Evolutionary conservation across 1,140 invertebrate genomes (phyloP), one percentile per base, ranked within the genome.

Genomic region (Drosophila ambigua): DNA sequence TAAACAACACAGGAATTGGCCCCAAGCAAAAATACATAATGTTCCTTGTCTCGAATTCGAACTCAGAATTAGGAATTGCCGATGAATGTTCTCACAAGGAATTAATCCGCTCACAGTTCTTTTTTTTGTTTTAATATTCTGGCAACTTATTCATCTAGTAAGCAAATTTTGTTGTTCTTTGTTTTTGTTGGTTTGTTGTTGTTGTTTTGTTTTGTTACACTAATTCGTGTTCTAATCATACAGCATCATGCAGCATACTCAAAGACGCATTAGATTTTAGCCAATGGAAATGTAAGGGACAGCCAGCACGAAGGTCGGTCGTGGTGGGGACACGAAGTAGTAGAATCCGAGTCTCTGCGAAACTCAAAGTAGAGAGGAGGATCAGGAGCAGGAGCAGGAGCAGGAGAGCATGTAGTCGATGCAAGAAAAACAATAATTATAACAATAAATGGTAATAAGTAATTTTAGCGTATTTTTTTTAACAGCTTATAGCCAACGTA

Each of bases 381-480:
- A 16, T 43, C 41, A 50, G 31, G 43, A 16, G 64, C 35, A 26
- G 15, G 7, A 35, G 24, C n/a, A 35, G 23, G n/a, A 57, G n/a
- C 39, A 51, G 50, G 35, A 24, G 7, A 52, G 35, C 35, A 39
- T 35, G 9, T 35, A 62, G 46, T 61, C 41, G 55, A 72, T 60
- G 69, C 48, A 61, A 63, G 69, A 77, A 77, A 24, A 24, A 82
- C 74, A 75, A 79, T 79, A 83, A 82, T 71, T 83, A 83, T 79
- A 79, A 81, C 81, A 87, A 85, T 81, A 77, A 80, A 78, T 50
- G 55, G 74, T 83, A 83, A 83, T 64, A 74, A 51, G 82, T 85
- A 85, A 75, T 85, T 87, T 82, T 81, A 85, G 82, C 83, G 48
- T 69, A 69, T 87, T 85, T 84, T 84, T 85, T 85, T 85, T 31